A percentile compares a stretch with the other conserved stretches of the same genome.
phyloP scores from a whole-genome alignment of 2,888 invertebrate species.

The Gymnoscelis rufifasciata region DNA sequence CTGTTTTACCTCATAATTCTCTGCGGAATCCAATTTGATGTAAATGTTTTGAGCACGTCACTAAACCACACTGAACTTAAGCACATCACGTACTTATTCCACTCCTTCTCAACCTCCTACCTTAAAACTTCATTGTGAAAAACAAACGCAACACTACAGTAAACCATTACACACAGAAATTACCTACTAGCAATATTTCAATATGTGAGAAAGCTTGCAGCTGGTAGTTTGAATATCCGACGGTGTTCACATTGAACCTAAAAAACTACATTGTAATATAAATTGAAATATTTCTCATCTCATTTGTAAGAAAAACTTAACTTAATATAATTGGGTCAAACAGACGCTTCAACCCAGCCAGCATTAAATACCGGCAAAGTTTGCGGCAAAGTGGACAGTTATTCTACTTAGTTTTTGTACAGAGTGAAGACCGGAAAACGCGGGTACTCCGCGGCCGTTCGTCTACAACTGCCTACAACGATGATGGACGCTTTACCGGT shows the following conservation, averaged over 20 bases:
- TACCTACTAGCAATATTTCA: not conserved
- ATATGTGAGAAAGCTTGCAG: slow-evolving; percentile 9
- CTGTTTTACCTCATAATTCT: slow-evolving; percentile 61
- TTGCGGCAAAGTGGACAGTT: slow-evolving; percentile 22
- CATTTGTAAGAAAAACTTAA: slow-evolving; percentile 21
- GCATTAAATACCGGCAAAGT: slow-evolving; percentile 24
- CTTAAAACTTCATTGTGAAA: slow-evolving; percentile 25
- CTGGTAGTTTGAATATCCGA: not conserved
- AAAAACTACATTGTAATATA: slow-evolving; percentile 14
- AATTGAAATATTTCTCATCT: slow-evolving; percentile 33
- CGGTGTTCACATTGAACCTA: not conserved
- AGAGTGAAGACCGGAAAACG: slow-evolving; percentile 11
- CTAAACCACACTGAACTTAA: slow-evolving; percentile 38
- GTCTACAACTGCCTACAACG: slow-evolving; percentile 47
- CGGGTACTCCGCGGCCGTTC: slow-evolving; percentile 33
- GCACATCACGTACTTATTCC: slow-evolving; percentile 31
- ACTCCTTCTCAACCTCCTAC: slow-evolving; percentile 22
- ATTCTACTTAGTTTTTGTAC: slow-evolving; percentile 17
- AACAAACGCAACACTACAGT: too few species aligned
- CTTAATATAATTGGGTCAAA: slow-evolving; percentile 34
- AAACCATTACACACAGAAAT: too few species aligned
- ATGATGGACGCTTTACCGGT: slow-evolving; percentile 36
- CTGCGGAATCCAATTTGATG: slow-evolving; percentile 67
- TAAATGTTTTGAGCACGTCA: slow-evolving; percentile 37
- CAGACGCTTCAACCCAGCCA: slow-evolving; percentile 25